Evolutionary conservation across 2,888 invertebrate genomes (phyloP), one percentile per base, ranked within the genome.

Genomic region (Synergus itoensis): DNA sequence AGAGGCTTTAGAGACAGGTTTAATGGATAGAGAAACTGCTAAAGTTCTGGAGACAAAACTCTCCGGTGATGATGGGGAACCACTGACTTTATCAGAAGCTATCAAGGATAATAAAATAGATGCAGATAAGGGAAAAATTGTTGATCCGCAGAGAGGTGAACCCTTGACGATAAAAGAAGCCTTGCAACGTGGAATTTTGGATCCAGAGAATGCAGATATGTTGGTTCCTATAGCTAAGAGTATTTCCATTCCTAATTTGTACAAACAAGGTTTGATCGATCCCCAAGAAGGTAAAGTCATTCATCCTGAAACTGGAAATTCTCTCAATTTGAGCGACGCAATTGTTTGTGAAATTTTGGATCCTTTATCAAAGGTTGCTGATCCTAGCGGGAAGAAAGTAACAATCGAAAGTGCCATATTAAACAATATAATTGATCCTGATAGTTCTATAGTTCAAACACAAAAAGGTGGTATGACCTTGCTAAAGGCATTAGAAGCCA

Each of bases 291-390:
- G 95, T 82, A 96, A 96, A 92, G 95, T 97, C 80, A 94, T 98
- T 84, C 98, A 98, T 92, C 98, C 98, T 2, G 97, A 97, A 93
- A 96, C 97, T 36, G 98, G 98, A 2, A 94, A 94, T 85, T 94
- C 95, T 82, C 93, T 98, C 77, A 95, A 96, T 79, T 93, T 98
- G 82, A 94, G 95, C 86, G 96, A 98, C 94, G 97, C 98, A 41
- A 96, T 98, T 76, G 94, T 96, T 86, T 97, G 97, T 91, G 98
- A 98, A 88, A 96, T 98, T 86, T 94, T 98, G 76, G 97, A 99
- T 93, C 96, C 97, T 0, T 92, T 96, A 77, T 96, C 97, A 14
- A 94, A 94, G 77, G 93, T 99, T 77, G 93, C 92, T 48, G 94
- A 95, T 86, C 94, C 94, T 1, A 93, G 94, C 57, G 95, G 95